Conservation (phyloP, 37 sponge, comb jelly and placozoan species). For the Cladorhizidae sp. region DNA sequence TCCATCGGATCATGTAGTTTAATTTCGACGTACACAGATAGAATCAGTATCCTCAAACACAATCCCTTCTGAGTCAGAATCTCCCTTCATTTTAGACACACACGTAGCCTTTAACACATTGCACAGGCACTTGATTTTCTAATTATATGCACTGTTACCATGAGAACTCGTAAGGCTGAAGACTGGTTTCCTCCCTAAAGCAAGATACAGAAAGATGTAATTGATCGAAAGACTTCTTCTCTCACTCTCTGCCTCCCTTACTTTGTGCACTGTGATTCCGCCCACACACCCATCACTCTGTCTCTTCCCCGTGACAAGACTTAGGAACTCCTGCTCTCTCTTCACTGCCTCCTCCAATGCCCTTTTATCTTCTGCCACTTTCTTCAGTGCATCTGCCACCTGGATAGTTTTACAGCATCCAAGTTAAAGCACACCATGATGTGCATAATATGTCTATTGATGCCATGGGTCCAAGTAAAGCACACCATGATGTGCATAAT, state of each 20-base stretch:
- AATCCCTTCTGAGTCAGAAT: constrained; percentile 42
- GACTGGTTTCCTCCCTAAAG: background rate
- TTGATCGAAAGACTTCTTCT: background rate
- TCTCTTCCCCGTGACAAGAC: constrained; percentile 73
- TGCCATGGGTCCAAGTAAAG: background rate
- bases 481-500: background rate
- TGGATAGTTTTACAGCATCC: too few relatives aligned
- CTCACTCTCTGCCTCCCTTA: background rate
- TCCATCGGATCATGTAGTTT: too few relatives aligned
- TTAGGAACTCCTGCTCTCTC: constrained; percentile 67
- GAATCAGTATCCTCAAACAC: constrained; percentile 28
- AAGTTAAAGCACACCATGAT: background rate
- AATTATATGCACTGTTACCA: too few relatives aligned
- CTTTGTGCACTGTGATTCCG: background rate
- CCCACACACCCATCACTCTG: background rate
- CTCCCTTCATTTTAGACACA: constrained; percentile 33
- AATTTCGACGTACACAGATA: background rate
- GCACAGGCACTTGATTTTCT: too few relatives aligned
- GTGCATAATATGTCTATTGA: too few relatives aligned
- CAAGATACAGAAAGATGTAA: background rate
- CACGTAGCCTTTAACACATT: too few relatives aligned
- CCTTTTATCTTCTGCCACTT: constrained; percentile 60
- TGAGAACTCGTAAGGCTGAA: background rate
- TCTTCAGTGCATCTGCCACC: constrained; percentile 67
- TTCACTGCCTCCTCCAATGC: constrained; percentile 72